phyloP scores from a whole-genome alignment of 2,797 vertebrate genomes.

The Sciurus carolinensis region DNA sequence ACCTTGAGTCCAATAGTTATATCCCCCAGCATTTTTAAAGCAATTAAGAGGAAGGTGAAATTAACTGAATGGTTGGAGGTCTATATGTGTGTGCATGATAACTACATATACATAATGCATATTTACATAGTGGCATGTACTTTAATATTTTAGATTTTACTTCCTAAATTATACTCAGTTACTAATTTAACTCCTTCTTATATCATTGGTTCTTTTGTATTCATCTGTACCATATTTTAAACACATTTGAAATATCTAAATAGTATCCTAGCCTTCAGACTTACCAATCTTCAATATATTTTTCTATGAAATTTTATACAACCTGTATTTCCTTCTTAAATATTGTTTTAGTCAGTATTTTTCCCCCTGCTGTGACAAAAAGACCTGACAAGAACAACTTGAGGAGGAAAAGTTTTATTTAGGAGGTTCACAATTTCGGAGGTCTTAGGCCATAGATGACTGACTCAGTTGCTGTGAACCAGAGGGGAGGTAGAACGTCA shows the following conservation, averaged over 20 bases:
- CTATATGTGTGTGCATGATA: neutral
- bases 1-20: neutral
- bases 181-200: neutral
- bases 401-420: too few species aligned
- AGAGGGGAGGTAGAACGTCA: too few species aligned
- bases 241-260: neutral
- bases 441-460: too few species aligned
- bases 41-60: neutral
- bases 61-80: neutral
- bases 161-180: slow-evolving; percentile 23
- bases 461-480: too few species aligned
- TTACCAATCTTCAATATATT: neutral
- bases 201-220: neutral
- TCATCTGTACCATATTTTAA: neutral
- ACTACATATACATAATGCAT: neutral
- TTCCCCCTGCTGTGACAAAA: too few species aligned
- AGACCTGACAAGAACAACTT: too few species aligned
- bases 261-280: neutral
- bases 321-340: neutral
- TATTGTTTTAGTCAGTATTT: neutral
- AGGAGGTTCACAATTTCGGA: too few species aligned
- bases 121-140: neutral
- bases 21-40: slow-evolving; percentile 5
- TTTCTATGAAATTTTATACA: neutral
- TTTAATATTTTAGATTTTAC: neutral